Evolutionary conservation across 2,113 vertebrate genomes (phyloP), one percentile per base, ranked within the genome.

Genomic region (Sinocyclocheilus maitianheensis): DNA sequence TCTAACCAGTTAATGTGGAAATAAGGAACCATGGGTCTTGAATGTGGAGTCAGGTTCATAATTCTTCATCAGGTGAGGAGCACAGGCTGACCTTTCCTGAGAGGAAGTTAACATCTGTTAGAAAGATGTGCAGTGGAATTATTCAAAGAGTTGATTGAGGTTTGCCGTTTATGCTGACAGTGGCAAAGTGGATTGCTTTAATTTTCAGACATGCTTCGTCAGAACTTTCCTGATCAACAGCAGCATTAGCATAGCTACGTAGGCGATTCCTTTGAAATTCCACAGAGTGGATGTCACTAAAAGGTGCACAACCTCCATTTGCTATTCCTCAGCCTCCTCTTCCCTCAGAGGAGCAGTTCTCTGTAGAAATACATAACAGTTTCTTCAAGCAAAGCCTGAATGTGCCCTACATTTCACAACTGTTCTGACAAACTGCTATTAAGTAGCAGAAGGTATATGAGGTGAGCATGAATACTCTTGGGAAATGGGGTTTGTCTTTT

Each of bases 231-330:
- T 74, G 84, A 85, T 80, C 77, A 79, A 24, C n/a, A 4, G 10
- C 18, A 40, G 22, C 0, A 8, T 69, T 55, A 82, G 71, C 67
- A 63, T 34, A 40, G 37, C 55, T 26, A 69, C 30, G 18, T 60
- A 18, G 60, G 51, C 40, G 51, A 48, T 46, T 40, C 75, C 55
- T 62, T 85, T 83, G 67, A 79, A 81, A 84, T 75, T 62, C 85
- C 14, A 63, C 5, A 3, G 1, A 20, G n/a, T 86, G 58, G 30
- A 85, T 84, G 58, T 11, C 46, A 11, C 46, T 84, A 75, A 65
- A 86, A 86, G 20, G 87, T 88, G 69, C 85, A 75, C 58, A 84
- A 86, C 87, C 81, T 46, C 76, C 43, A 84, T 86, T 86, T 84
- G 67, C 69, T 30, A 40, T 46, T 88, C 79, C 58, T 67, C 16